Evolutionary conservation across 2,797 vertebrate species (phyloP).

Genomic region (Hippopotamyrus pictus): DNA sequence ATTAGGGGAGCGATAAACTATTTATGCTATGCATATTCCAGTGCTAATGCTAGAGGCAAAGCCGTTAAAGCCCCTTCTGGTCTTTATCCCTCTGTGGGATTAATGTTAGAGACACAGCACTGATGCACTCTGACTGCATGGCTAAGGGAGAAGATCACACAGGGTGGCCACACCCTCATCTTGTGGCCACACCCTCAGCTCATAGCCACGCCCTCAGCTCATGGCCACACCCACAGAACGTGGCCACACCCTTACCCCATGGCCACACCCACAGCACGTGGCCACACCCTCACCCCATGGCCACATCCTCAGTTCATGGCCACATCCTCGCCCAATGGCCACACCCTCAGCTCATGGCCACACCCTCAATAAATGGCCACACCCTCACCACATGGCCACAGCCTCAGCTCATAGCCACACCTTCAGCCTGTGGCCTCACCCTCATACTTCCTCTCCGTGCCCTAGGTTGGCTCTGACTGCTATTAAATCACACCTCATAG

Average conservation of each 20-base stretch:
- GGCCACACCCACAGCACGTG: not conserved
- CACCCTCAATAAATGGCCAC: not conserved
- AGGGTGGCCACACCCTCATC: not conserved
- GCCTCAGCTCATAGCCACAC: not conserved
- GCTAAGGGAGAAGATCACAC: not conserved
- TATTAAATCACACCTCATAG: not conserved
- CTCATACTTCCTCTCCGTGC: not conserved
- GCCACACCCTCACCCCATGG: not conserved
- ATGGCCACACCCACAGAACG: not conserved
- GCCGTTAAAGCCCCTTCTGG: not conserved
- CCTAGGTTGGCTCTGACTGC: not conserved
- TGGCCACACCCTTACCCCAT: not conserved
- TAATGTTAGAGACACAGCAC: slow-evolving; percentile 4
- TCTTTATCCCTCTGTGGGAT: not conserved
- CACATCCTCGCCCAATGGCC: not conserved
- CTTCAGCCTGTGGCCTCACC: not conserved
- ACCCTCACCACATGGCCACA: not conserved
- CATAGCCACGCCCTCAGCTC: not conserved
- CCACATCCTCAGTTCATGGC: not conserved
- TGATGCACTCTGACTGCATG: not conserved
- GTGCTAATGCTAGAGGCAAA: not conserved
- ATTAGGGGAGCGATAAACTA: not conserved
- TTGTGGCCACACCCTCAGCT: not conserved
- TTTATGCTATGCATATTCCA: not conserved
- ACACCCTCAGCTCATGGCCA: not conserved